Conservation (phyloP, 2,888 invertebrate genomes). For the Tyria jacobaeae region DNA sequence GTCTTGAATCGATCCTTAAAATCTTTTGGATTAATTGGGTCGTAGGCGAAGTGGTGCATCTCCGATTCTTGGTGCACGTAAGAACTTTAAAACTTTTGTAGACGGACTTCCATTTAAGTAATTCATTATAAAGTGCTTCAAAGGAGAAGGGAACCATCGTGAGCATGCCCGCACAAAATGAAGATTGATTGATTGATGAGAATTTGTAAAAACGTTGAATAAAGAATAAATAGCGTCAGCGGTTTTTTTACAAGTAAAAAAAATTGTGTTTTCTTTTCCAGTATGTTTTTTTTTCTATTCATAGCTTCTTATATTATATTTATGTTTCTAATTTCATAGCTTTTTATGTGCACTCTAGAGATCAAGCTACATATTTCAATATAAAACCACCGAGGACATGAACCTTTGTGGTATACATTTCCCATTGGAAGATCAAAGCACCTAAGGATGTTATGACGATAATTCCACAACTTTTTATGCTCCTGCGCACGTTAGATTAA, state of each 20-base stretch:
- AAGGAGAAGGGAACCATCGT: neutral
- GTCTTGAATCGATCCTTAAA: neutral
- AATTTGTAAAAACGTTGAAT: neutral
- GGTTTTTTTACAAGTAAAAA: no score
- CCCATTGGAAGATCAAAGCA: neutral
- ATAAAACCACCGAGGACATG: no score
- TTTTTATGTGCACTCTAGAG: neutral
- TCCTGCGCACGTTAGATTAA: slow-evolving; percentile 1
- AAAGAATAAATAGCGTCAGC: neutral
- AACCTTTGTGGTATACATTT: neutral
- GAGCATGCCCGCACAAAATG: neutral
- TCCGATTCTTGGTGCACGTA: neutral
- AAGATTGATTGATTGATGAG: no score
- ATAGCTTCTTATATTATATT: no score
- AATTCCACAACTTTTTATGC: slow-evolving; percentile 1
- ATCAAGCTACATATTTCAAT: no score
- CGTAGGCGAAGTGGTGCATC: neutral
- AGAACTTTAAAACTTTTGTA: neutral
- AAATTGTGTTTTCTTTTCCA: no score
- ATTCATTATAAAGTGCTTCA: neutral
- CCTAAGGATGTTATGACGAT: neutral
- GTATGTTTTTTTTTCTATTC: no score
- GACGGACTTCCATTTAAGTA: neutral
- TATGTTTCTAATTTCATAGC: neutral
- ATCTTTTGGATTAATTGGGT: neutral